These are phyloP conservation scores for Rhinopomastus cyanomelas DNA, from an alignment of 2,113 vertebrate species.

Conservation along the genomic window DNA sequence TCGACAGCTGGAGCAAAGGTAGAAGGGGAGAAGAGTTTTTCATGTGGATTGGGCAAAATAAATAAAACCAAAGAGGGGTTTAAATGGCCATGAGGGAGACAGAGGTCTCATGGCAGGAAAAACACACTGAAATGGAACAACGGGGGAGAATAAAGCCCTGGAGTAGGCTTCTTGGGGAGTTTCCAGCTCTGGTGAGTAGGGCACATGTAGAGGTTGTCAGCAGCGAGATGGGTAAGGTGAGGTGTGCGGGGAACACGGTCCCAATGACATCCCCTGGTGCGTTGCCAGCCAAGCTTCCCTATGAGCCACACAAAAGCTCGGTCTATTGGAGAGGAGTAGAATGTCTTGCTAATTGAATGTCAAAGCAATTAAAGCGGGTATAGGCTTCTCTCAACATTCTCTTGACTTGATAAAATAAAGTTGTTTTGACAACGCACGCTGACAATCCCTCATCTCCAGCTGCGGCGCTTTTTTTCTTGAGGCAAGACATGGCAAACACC, in stretches of 20 bases:
- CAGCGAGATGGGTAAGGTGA: not conserved
- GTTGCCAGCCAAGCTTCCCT: slow-evolving; percentile 31
- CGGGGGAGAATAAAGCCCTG: not conserved
- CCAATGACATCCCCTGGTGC: not conserved
- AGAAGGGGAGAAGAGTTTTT: not conserved
- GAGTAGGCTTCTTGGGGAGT: not conserved
- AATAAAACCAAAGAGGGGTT: not conserved
- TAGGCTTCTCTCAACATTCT: slow-evolving; percentile 56
- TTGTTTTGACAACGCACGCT: slow-evolving; percentile 61
- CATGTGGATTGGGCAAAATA: fast-evolving
- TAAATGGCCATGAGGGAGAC: not conserved
- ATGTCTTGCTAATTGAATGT: slow-evolving; percentile 70
- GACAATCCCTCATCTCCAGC: slow-evolving; percentile 40
- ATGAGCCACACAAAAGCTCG: slow-evolving; percentile 45
- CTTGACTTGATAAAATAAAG: slow-evolving; percentile 69
- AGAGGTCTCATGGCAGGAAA: fast-evolving
- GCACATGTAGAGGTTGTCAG: not conserved
- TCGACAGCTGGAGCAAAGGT: not conserved
- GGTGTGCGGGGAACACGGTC: not conserved
- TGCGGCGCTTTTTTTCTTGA: slow-evolving; percentile 18
- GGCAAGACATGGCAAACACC: not conserved
- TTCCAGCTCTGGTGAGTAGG: not conserved
- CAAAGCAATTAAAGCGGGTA: slow-evolving; percentile 67
- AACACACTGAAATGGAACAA: not conserved
- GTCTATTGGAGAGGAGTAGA: slow-evolving; percentile 43